Conservation (phyloP, 2,888 invertebrate genomes). For the Hirtodrosophila confusa region DNA sequence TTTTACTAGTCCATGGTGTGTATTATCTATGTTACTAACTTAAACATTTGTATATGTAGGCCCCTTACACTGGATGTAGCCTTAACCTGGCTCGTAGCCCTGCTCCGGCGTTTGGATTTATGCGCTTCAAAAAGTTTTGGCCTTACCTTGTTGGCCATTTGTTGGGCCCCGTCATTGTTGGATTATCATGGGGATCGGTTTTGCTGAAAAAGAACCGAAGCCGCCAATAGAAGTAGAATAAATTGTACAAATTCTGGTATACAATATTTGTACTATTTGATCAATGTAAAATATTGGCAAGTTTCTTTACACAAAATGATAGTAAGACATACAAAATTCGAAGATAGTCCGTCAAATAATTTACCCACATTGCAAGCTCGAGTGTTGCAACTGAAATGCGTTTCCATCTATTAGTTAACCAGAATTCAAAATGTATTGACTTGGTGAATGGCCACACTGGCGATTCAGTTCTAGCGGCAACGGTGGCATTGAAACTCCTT, state of each 20-base stretch:
- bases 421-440: slow-evolving; percentile 16
- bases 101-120: background rate
- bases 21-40: background rate
- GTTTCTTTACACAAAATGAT: no score
- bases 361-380: no score
- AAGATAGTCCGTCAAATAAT: no score
- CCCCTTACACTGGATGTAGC: slow-evolving; percentile 9
- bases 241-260: background rate
- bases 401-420: no score
- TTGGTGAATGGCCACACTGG: background rate
- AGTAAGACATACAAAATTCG: no score
- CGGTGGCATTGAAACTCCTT: slow-evolving; percentile 40
- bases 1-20: background rate
- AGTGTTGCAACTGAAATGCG: no score
- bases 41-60: slow-evolving; percentile 9
- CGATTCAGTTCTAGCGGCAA: slow-evolving; percentile 3
- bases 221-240: background rate
- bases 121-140: slow-evolving; percentile 18
- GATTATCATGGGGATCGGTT: slow-evolving; percentile 40
- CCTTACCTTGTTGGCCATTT: slow-evolving; percentile 21
- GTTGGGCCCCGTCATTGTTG: background rate
- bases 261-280: no score
- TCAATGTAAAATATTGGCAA: no score
- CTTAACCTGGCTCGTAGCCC: slow-evolving; percentile 46
- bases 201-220: background rate